Conservation (phyloP, 1,140 invertebrate species). For the Reticulitermes speratus region DNA sequence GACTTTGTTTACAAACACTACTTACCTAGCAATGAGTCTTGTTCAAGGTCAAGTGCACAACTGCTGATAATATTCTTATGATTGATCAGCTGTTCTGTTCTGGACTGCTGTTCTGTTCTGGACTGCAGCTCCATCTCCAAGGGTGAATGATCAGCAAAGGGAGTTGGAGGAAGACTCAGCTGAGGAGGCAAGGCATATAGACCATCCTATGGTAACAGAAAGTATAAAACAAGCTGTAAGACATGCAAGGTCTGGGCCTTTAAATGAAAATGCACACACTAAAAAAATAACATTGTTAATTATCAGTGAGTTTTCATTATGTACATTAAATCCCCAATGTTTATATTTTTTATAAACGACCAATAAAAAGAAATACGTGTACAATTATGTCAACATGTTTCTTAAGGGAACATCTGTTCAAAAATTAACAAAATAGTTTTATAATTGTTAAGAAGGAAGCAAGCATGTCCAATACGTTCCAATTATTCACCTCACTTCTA, state of each 20-base stretch:
- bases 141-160: conserved; percentile 62
- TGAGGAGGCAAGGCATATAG: conserved; percentile 58
- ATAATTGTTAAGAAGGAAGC: no score
- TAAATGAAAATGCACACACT: neutral
- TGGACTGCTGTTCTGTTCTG: neutral
- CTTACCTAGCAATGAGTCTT: neutral
- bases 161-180: conserved; percentile 66
- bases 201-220: conserved; percentile 48
- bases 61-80: neutral
- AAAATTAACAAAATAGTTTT: no score
- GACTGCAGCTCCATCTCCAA: conserved; percentile 8
- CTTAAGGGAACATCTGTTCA: no score
- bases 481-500: no score
- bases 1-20: neutral
- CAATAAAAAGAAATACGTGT: no score
- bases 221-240: neutral
- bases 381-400: no score
- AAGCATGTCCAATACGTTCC: no score
- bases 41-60: neutral
- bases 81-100: neutral
- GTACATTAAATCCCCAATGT: no score
- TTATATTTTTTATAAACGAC: no score
- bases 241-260: neutral
- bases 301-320: neutral
- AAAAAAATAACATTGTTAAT: neutral